Base-by-base conservation (phyloP, 2,797 vertebrate genomes). In the Molothrus aeneus region DNA sequence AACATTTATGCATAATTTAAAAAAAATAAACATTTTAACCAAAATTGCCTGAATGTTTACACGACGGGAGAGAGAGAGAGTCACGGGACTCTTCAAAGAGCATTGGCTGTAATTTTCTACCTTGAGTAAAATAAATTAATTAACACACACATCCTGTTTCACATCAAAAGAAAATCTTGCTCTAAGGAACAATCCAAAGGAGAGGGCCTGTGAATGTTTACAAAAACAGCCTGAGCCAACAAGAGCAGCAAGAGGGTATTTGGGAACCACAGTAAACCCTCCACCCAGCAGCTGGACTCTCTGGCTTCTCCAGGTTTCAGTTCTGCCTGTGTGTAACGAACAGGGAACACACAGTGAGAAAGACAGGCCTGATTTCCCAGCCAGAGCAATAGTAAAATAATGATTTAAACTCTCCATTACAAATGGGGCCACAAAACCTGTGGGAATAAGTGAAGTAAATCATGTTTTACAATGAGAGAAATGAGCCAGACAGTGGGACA, bases 161-260 rank as follows among this genome's bases (percentile, higher is more conserved):
- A 94, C 90, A 96, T 97, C 93, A 96, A 95, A 96, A 78, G 93
- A 93, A 95, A 95, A 95, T 78, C 88, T 94, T 74, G 83, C 92
- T 96, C 86, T 81, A 72, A 85, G 75, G 88, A 96, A 85, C 86
- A 96, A 92, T 93, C 78, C 57, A 74, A 96, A 92, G 69, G 69
- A 96, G 83, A 65, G 38, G 57, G 45, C 74, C 86, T 71, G 31
- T 73, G 64, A 91, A 50, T 93, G 84, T 96, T 97, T 96, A 95
- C 90, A 95, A 93, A 95, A 74, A 91, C 31, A 94, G 57, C 64
- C 74, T 34, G 47, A 94, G 86, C 92, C 93, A 93, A 82, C 38
- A 77, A 79, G 92, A 4, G 3, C 80, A 79, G 80, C 60, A 74
- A 87, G 48, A 80, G 50, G 60, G 78, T 82, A 72, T 94, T 70